phyloP scores from a whole-genome alignment of 2,797 vertebrate genomes.

The Mallotus villosus region DNA sequence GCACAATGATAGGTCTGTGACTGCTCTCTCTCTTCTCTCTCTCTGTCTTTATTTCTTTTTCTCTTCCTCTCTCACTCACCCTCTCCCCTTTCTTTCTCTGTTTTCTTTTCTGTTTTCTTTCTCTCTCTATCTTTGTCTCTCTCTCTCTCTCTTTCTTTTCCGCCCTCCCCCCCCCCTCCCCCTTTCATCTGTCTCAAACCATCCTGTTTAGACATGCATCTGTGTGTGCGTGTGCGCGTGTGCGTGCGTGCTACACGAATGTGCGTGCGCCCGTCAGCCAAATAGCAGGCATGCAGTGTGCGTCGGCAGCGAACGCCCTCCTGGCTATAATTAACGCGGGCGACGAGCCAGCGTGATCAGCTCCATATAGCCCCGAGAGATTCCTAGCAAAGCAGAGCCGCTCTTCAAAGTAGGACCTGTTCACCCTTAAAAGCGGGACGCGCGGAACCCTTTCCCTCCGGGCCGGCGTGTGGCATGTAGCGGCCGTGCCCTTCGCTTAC shows the following conservation, averaged over 20 bases:
- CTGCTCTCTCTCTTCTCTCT: background rate
- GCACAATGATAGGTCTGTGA: slow-evolving; percentile 3
- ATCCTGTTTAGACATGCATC: background rate
- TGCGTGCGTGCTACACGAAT: background rate
- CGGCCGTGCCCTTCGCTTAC: slow-evolving; percentile 3
- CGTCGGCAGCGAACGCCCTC: background rate
- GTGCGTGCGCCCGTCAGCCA: background rate
- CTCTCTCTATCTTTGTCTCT: background rate
- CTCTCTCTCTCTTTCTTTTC: background rate
- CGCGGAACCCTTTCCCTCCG: slow-evolving; percentile 20
- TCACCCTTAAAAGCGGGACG: slow-evolving; percentile 37
- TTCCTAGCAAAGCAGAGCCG: slow-evolving; percentile 28
- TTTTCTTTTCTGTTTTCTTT: no score
- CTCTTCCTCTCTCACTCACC: background rate
- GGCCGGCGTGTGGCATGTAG: slow-evolving; percentile 35
- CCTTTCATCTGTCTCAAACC: background rate
- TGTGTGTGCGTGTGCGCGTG: background rate
- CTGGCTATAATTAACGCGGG: slow-evolving; percentile 30
- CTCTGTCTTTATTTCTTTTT: background rate
- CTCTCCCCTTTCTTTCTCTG: background rate
- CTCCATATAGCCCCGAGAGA: slow-evolving; percentile 47
- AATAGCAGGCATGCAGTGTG: no score
- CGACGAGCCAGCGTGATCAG: slow-evolving; percentile 31
- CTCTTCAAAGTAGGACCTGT: slow-evolving; percentile 2
- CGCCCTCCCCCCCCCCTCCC: background rate